Conservation (phyloP, 2,888 invertebrate genomes). For the Acronicta psi region DNA sequence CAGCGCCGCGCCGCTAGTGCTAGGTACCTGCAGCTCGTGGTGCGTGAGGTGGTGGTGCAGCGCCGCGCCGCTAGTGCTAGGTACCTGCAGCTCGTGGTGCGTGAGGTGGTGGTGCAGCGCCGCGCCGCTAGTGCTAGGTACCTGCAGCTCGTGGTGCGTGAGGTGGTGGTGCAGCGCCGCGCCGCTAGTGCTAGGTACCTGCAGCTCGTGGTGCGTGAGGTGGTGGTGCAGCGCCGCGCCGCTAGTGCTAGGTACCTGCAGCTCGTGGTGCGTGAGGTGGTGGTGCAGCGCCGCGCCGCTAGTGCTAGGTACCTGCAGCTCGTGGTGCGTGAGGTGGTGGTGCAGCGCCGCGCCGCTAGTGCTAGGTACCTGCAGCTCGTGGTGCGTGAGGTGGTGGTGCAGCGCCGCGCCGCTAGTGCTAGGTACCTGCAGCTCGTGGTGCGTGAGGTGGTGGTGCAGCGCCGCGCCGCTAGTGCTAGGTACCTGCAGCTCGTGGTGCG, state of each 20-base stretch:
- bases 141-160: constrained; percentile 81
- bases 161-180: constrained; percentile 77
- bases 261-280: constrained; percentile 11
- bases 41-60: constrained; percentile 95
- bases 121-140: constrained; percentile 87
- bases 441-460: constrained; percentile 85
- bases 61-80: constrained; percentile 97
- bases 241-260: constrained; percentile 77
- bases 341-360: constrained; percentile 92
- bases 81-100: constrained; percentile 96
- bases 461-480: constrained; percentile 93
- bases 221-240: constrained; percentile 93
- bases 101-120: constrained; percentile 93
- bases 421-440: constrained; percentile 89
- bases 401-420: constrained; percentile 91
- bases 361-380: constrained; percentile 85
- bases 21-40: constrained; percentile 91
- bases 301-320: constrained; percentile 97
- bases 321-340: constrained; percentile 93
- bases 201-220: constrained; percentile 63
- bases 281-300: constrained; percentile 95
- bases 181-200: constrained; percentile 96
- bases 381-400: constrained; percentile 85
- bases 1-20: constrained; percentile 94
- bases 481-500: constrained; percentile 93